phyloP scores from a whole-genome alignment of 2,888 invertebrate species.

The Asteroscopus sphinx region DNA sequence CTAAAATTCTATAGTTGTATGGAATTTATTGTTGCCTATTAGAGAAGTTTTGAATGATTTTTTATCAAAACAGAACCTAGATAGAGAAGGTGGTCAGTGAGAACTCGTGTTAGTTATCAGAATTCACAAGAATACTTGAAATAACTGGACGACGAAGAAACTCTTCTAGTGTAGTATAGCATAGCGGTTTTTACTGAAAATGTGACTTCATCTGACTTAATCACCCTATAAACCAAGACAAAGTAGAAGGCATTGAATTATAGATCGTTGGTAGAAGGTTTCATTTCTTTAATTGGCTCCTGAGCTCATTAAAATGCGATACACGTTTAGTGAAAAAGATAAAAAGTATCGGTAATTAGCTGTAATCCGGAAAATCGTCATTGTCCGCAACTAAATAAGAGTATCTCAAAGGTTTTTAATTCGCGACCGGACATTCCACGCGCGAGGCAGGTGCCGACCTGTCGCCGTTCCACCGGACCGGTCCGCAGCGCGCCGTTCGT shows the following conservation, averaged over 20 bases:
- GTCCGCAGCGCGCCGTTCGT: constrained; percentile 61
- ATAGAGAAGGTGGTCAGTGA: no score
- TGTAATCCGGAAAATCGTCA: constrained; percentile 68
- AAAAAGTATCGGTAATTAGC: constrained; percentile 58
- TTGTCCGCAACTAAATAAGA: constrained; percentile 60
- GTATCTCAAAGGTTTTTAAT: constrained; percentile 69
- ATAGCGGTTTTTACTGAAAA: constrained; percentile 21
- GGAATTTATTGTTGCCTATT: neutral
- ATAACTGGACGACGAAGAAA: constrained; percentile 1
- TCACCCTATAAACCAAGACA: constrained; percentile 28
- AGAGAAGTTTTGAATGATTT: no score
- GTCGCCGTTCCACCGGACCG: constrained; percentile 75
- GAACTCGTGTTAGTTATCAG: neutral
- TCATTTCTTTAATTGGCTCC: constrained; percentile 48
- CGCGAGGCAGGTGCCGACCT: constrained; percentile 83
- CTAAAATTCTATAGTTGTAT: no score
- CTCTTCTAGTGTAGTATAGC: neutral
- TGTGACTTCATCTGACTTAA: constrained; percentile 14
- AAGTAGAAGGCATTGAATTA: no score
- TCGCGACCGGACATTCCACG: constrained; percentile 78
- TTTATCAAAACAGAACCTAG: no score
- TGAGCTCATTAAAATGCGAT: constrained; percentile 52
- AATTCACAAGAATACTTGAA: neutral
- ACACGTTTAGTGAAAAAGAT: constrained; percentile 46
- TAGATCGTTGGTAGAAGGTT: no score